phyloP scores from a whole-genome alignment of 2,888 invertebrate species.

The Chrysopilus asiliformis region DNA sequence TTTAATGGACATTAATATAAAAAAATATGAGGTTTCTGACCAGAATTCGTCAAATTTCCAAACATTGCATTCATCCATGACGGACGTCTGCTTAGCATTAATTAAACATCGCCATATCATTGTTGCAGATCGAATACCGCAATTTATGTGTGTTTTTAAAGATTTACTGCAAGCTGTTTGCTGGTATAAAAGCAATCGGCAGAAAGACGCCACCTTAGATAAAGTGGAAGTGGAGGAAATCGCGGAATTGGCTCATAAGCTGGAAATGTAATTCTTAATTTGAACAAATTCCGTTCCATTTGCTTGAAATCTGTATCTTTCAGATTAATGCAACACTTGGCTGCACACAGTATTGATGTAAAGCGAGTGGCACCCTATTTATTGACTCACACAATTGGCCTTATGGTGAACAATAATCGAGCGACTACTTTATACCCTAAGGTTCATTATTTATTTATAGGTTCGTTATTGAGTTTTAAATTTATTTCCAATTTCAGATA shows the following conservation, averaged over 20 bases:
- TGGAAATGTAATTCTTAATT: slow-evolving; percentile 19
- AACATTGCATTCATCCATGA: slow-evolving; percentile 20
- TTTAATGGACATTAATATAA: slow-evolving; percentile 28
- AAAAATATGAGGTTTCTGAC: slow-evolving; percentile 21
- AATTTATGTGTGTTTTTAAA: slow-evolving; percentile 27
- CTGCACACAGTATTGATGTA: slow-evolving; percentile 23
- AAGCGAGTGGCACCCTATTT: slow-evolving; percentile 33
- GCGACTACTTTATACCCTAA: slow-evolving; percentile 32
- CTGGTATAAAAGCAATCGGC: slow-evolving; percentile 29
- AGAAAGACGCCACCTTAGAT: slow-evolving; percentile 23
- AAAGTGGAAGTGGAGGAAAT: slow-evolving; percentile 26
- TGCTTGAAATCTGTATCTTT: slow-evolving; percentile 2
- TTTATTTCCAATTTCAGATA: slow-evolving; percentile 21
- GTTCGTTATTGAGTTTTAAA: neutral
- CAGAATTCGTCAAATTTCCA: slow-evolving; percentile 18
- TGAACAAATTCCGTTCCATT: neutral
- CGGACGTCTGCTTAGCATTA: slow-evolving; percentile 22
- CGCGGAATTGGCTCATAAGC: slow-evolving; percentile 25
- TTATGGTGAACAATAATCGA: slow-evolving; percentile 30
- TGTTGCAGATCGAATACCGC: slow-evolving; percentile 29
- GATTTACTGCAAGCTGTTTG: slow-evolving; percentile 29
- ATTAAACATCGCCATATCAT: slow-evolving; percentile 23
- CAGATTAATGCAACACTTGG: slow-evolving; percentile 24
- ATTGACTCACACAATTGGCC: slow-evolving; percentile 26
- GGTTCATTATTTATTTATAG: slow-evolving; percentile 17